Conservation (phyloP, 2,797 vertebrate genomes). For the Allobates femoralis region DNA sequence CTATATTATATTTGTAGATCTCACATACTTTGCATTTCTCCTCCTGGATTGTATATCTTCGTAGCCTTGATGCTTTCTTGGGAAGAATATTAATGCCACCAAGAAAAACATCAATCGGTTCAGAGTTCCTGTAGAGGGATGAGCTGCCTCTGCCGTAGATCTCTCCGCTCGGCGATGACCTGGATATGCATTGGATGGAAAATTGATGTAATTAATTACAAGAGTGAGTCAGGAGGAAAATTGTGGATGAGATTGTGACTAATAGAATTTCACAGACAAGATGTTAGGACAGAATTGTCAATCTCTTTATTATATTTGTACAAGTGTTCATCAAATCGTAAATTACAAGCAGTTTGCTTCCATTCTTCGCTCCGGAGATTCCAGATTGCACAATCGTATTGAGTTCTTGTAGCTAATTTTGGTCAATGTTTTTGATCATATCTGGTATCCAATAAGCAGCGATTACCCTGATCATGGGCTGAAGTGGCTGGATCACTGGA, state of each 20-base stretch:
- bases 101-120: neutral
- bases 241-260: slow-evolving; percentile 31
- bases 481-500: no score
- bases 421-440: no score
- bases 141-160: slow-evolving; percentile 1
- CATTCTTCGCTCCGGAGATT: no score
- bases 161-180: neutral
- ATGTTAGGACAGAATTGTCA: neutral
- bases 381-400: neutral
- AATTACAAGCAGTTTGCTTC: neutral
- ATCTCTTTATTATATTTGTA: slow-evolving; percentile 8
- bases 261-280: neutral
- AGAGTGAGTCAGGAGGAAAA: slow-evolving; percentile 30
- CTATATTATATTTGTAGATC: neutral
- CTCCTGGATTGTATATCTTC: neutral
- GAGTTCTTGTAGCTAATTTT: no score
- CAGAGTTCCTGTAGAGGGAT: neutral
- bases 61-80: neutral
- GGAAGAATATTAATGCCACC: neutral
- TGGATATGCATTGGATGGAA: slow-evolving; percentile 47
- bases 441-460: no score
- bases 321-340: neutral
- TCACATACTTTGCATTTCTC: neutral
- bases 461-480: no score
- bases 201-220: slow-evolving; percentile 57